Evolutionary conservation across 1,140 invertebrate species (phyloP), one percentile per base, ranked within the genome.

Genomic region (Nilaparvata lugens): DNA sequence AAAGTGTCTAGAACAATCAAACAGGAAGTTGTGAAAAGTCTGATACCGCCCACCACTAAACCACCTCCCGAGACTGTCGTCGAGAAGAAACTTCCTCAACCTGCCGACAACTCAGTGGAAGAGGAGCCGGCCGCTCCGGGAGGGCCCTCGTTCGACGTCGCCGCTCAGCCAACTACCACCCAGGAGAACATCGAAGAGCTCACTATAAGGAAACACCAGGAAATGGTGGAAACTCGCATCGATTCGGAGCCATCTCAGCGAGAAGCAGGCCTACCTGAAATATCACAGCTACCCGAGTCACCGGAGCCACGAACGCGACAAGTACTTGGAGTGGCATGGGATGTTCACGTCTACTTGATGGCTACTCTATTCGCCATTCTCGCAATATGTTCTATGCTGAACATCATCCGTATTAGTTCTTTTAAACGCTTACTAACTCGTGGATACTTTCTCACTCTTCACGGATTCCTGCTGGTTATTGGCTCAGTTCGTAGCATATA

Each of bases 341-440:
- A 91, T 64, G 78, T 94, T 13, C 91, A 95, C 68, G 86, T 94
- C 1, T 95, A 95, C 75, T 71, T 89, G 11, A 86, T 88, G 0
- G 91, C 89, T 0, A 82, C 86, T 13, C 78, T 91, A 65, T 95
- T 93, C 69, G 85, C 87, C 0, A 73, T 93, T 7, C 74, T 95
- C 64, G 87, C 88, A 0, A 76, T 90, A 1, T 91, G 86, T 69
- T 90, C 87, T 1, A 83, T 93, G 24, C 87, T 88, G 69, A 89
- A 89, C 70, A 82, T 91, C 38, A 81, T 90, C 13, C 81, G 85
- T 24, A 88, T 89, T 73, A 87, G 88, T 69, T 87, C 88, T 66
- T 82, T 85, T 55, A 88, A 87, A 3, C 87, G 89, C 74, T 77
- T 91, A 42, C 81, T 91, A 62, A 83, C 83, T 0, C 86, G 88